Percentiles rank a stretch among this genome's conserved stretches.
Evolutionary conservation across 2,888 invertebrate genomes (phyloP).

Genomic region (Brenthis hecate): DNA sequence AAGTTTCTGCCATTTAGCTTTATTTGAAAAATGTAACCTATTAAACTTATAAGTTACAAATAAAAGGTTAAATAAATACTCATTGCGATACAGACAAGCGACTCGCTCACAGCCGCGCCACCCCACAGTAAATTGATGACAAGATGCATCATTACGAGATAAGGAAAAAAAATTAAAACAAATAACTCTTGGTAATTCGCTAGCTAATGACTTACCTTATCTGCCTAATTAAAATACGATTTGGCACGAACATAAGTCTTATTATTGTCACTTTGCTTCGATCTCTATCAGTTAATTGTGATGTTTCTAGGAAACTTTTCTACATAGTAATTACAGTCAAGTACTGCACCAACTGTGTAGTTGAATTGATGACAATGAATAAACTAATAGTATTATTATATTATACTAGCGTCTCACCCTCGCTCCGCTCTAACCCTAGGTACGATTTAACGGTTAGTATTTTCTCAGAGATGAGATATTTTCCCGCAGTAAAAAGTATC

Average conservation of each 20-base stretch:
- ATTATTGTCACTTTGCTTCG: constrained; percentile 67
- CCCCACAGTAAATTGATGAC: constrained; percentile 68
- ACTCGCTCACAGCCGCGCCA: constrained; percentile 20
- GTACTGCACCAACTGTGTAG: constrained; percentile 40
- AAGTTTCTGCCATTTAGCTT: too few relatives aligned
- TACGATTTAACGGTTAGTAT: too few relatives aligned
- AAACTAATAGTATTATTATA: too few relatives aligned
- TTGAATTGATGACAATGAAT: too few relatives aligned
- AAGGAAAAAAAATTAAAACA: constrained; percentile 73
- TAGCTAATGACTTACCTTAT: constrained; percentile 74
- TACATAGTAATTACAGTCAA: constrained; percentile 53
- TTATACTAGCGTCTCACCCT: too few relatives aligned
- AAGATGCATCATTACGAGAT: constrained; percentile 73
- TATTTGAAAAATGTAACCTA: too few relatives aligned
- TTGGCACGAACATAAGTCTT: constrained; percentile 62
- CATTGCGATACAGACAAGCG: background rate
- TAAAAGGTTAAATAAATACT: too few relatives aligned
- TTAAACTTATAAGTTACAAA: too few relatives aligned
- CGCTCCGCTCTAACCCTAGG: too few relatives aligned
- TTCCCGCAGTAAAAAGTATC: too few relatives aligned
- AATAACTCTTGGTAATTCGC: constrained; percentile 73
- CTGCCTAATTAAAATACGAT: constrained; percentile 79
- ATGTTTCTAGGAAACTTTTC: constrained; percentile 51
- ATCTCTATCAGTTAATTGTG: constrained; percentile 63
- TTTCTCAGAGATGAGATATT: too few relatives aligned